These are phyloP conservation scores for Pyralis farinalis DNA, from an alignment of 2,888 invertebrate species.

Conservation along the genomic window DNA sequence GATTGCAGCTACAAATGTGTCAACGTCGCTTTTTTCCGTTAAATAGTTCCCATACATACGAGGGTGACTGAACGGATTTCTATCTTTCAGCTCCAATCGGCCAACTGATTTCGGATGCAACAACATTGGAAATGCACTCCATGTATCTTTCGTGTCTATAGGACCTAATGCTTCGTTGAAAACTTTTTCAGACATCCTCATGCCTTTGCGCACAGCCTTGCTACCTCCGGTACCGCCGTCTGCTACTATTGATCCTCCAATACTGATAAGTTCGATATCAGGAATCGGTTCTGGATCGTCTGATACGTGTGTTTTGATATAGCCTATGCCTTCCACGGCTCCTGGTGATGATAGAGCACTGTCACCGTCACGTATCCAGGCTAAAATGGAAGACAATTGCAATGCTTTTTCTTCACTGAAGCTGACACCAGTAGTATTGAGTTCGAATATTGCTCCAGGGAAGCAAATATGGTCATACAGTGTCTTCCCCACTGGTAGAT, in stretches of 20 bases:
- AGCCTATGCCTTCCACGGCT: slow-evolving; percentile 84
- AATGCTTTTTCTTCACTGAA: slow-evolving; percentile 64
- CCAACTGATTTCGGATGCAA: slow-evolving; percentile 89
- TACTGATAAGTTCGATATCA: slow-evolving; percentile 84
- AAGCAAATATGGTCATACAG: slow-evolving; percentile 83
- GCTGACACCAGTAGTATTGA: slow-evolving; percentile 65
- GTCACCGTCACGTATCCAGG: slow-evolving; percentile 71
- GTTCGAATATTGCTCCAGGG: slow-evolving; percentile 70
- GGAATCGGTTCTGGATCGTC: slow-evolving; percentile 79
- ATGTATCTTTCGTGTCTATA: slow-evolving; percentile 79
- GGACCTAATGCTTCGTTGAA: slow-evolving; percentile 77
- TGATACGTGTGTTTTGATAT: slow-evolving; percentile 81
- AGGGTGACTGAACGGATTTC: slow-evolving; percentile 88
- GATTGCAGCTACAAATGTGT: slow-evolving; percentile 81
- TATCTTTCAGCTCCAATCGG: slow-evolving; percentile 84
- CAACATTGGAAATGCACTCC: slow-evolving; percentile 85
- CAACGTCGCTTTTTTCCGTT: slow-evolving; percentile 82
- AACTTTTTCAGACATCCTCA: too few relatives aligned
- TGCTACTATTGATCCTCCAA: slow-evolving; percentile 82
- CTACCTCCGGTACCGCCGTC: slow-evolving; percentile 79
- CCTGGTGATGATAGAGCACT: slow-evolving; percentile 83
- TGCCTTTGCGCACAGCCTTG: too few relatives aligned
- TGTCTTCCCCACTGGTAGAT: slow-evolving; percentile 84
- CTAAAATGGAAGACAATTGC: slow-evolving; percentile 57
- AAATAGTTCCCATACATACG: slow-evolving; percentile 91